phyloP scores from a whole-genome alignment of 2,888 invertebrate species.

The Hoplodrina blanda region DNA sequence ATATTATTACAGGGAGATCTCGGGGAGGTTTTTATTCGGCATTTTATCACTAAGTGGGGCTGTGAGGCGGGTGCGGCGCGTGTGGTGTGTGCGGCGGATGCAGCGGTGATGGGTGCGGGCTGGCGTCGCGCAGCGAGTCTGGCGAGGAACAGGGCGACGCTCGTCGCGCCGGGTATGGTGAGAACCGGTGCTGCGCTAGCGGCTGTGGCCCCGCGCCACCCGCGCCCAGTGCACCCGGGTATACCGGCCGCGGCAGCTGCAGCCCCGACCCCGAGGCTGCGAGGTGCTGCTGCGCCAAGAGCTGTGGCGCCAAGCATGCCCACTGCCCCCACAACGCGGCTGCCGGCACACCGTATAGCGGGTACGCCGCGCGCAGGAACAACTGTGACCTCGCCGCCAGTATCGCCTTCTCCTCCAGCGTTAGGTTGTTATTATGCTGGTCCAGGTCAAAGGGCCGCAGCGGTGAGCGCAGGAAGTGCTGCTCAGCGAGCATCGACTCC shows the following conservation, averaged over 20 bases:
- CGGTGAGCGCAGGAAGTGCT: constrained; percentile 95
- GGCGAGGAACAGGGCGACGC: constrained; percentile 91
- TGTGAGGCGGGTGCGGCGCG: constrained; percentile 85
- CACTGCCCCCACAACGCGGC: constrained; percentile 93
- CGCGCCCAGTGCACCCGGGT: constrained; percentile 78
- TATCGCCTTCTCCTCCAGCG: constrained; percentile 94
- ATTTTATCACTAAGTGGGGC: constrained; percentile 84
- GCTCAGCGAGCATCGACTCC: constrained; percentile 96
- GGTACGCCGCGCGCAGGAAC: constrained; percentile 93
- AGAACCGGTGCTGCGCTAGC: constrained; percentile 91
- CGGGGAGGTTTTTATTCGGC: constrained; percentile 66
- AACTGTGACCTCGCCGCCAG: constrained; percentile 94
- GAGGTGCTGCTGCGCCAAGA: constrained; percentile 92
- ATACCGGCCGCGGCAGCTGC: constrained; percentile 88
- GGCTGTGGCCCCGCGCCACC: constrained; percentile 65
- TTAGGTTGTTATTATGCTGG: constrained; percentile 93
- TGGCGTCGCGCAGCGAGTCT: constrained; percentile 90
- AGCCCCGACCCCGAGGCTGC: constrained; percentile 87
- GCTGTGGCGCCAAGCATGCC: constrained; percentile 92
- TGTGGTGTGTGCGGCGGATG: constrained; percentile 81
- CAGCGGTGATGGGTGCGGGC: constrained; percentile 81
- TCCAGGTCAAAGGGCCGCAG: constrained; percentile 94
- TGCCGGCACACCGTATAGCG: constrained; percentile 88
- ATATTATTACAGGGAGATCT: constrained; percentile 75
- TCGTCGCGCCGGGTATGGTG: constrained; percentile 90